A percentile compares a stretch with the other conserved stretches of the same genome.
phyloP scores from a whole-genome alignment of 2,113 vertebrate species.

The Anser brachyrhynchus region DNA sequence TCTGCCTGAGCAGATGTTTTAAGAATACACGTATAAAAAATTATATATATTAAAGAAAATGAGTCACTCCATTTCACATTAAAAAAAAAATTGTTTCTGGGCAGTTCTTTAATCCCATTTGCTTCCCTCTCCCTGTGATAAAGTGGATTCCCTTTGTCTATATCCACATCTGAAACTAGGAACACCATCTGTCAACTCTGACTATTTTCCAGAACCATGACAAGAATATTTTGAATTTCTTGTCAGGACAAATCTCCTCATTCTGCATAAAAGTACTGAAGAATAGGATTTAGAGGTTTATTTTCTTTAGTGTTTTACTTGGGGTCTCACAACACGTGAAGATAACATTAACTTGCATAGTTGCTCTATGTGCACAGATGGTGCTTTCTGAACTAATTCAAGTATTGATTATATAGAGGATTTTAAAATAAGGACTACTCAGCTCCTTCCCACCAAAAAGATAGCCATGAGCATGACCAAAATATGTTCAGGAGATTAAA shows the following conservation, averaged over 20 bases:
- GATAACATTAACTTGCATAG: not conserved
- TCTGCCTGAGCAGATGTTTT: not conserved
- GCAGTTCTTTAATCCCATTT: not conserved
- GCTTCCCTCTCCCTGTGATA: not conserved
- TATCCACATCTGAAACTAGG: not conserved
- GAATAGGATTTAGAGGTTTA: not conserved
- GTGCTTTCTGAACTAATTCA: not conserved
- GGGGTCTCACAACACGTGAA: not conserved
- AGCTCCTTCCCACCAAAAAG: not conserved
- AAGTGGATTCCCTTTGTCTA: conserved; percentile 31
- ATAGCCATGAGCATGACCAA: not conserved
- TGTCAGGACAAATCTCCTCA: not conserved
- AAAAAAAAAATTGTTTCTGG: not conserved
- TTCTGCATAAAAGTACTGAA: not conserved
- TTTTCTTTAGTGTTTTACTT: not conserved
- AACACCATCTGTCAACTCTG: conserved; percentile 30
- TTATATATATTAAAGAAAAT: not conserved
- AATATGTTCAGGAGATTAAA: not conserved
- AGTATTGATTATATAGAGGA: not conserved
- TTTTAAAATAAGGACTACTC: not conserved
- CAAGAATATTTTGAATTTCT: not conserved
- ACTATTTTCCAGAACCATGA: conserved; percentile 15
- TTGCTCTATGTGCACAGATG: not conserved
- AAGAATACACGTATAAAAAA: not conserved
- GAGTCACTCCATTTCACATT: not conserved